Evolutionary conservation across 2,888 invertebrate genomes (phyloP), one percentile per base, ranked within the genome.

Genomic region (Acleris sparsana): DNA sequence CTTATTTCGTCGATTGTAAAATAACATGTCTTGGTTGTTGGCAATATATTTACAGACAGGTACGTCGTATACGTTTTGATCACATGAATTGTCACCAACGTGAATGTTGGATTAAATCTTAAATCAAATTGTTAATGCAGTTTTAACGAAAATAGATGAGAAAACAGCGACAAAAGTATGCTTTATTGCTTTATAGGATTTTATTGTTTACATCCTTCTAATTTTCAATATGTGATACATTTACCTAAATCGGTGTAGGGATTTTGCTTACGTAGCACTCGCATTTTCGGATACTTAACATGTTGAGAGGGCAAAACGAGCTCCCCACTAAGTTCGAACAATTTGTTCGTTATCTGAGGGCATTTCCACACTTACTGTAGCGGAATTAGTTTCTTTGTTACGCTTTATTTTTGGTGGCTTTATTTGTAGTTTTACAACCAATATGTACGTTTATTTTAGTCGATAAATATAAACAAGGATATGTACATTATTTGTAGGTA

Each of bases 211-310:
- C 78, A 76, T 80, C 75, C 75, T 71, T 63, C 72, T 71, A 72
- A 75, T 71, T 73, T 74, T 75, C 74, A 77, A 73, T 74, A 67
- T 68, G 79, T 77, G 79, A 80, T 78, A 75, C 70, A 70, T 70
- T 68, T 70, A 73, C 72, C 65, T 53, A 72, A 76, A 67, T 70
- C 75, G 75, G 79, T 78, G 72, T 79, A 82, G 81, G 86, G 79
- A 56, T 77, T 66, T 76, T 72, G 78, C 80, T 82, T 82, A 73
- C 76, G 75, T 78, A 68, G 75, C 83, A 85, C 83, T 79, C 70
- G 71, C 71, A 72, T 69, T 69, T 58, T 63, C 46, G 69, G 70
- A 70, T 69, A 75, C 77, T 75, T 78, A 78, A 71, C 56, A 57
- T 63, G 62, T 59, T 55, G 55, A 62, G 44, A 29, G 61, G 16